Conservation (phyloP, 2,888 invertebrate species). For the Nomada ferruginata region DNA sequence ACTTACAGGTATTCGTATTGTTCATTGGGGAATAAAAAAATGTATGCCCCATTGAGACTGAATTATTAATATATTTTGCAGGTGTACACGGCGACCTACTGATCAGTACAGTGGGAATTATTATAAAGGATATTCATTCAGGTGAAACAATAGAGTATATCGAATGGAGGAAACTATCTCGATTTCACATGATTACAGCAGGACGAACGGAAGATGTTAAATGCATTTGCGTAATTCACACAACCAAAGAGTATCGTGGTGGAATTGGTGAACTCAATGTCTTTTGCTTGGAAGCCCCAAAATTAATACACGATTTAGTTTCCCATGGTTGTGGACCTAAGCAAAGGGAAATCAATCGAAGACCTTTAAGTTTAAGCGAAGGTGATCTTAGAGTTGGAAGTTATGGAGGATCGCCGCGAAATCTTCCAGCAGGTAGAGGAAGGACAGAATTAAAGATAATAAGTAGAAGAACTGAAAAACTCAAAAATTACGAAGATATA, state of each 20-base stretch:
- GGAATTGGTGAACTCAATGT: constrained; percentile 85
- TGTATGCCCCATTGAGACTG: not conserved
- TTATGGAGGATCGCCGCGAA: constrained; percentile 56
- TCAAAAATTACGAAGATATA: constrained; percentile 55
- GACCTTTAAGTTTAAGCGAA: constrained; percentile 85
- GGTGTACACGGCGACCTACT: constrained; percentile 87
- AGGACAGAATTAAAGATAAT: constrained; percentile 5
- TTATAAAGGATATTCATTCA: constrained; percentile 85
- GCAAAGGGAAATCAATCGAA: constrained; percentile 64
- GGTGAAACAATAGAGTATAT: constrained; percentile 85
- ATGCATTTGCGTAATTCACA: constrained; percentile 87
- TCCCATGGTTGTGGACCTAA: constrained; percentile 83
- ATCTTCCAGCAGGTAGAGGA: constrained; percentile 45
- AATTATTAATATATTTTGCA: constrained; percentile 51
- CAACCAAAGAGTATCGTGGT: constrained; percentile 86
- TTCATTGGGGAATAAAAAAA: not conserved
- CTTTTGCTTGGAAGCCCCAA: constrained; percentile 84
- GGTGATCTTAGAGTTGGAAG: constrained; percentile 83
- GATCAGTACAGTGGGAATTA: constrained; percentile 86
- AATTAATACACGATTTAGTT: constrained; percentile 84
- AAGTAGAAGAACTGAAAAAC: constrained; percentile 54
- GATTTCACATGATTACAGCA: constrained; percentile 85
- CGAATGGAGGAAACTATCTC: constrained; percentile 87
- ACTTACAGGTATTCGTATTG: constrained; percentile 81
- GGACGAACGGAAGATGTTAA: constrained; percentile 86